These are phyloP conservation scores for Scylla paramamosain DNA, from an alignment of 1,140 invertebrate species.

Conservation along the genomic window DNA sequence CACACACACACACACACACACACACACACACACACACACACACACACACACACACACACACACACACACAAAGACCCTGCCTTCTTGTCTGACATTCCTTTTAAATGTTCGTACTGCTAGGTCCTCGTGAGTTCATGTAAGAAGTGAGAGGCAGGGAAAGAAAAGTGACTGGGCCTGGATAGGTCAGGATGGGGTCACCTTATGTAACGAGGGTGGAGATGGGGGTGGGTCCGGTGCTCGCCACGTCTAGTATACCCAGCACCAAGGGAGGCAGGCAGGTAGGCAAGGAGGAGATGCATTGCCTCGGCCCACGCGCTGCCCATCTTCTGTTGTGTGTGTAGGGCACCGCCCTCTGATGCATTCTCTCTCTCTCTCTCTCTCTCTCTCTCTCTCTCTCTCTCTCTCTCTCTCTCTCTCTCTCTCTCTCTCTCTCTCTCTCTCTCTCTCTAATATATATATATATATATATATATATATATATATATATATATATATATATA, in stretches of 20 bases:
- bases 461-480: no score
- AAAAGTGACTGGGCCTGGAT: not conserved
- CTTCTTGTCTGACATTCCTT: no score
- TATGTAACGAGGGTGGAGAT: not conserved
- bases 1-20: not conserved
- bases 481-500: no score
- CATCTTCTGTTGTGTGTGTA: no score
- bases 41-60: conserved; percentile 11
- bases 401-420: no score
- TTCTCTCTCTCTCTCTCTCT: no score
- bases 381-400: no score
- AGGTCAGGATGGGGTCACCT: not conserved
- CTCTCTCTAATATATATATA: no score
- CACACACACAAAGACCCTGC: not conserved
- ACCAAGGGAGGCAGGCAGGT: not conserved
- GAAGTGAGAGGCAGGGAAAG: not conserved
- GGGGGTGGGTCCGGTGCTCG: not conserved
- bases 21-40: conserved; percentile 12
- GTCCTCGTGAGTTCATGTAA: not conserved
- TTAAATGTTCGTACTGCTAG: not conserved
- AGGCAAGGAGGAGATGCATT: not conserved
- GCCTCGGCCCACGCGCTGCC: not conserved
- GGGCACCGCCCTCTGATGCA: no score
- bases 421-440: no score
- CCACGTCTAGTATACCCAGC: not conserved